Conservation (phyloP, 2,888 invertebrate genomes). For the Ctena decussata region DNA sequence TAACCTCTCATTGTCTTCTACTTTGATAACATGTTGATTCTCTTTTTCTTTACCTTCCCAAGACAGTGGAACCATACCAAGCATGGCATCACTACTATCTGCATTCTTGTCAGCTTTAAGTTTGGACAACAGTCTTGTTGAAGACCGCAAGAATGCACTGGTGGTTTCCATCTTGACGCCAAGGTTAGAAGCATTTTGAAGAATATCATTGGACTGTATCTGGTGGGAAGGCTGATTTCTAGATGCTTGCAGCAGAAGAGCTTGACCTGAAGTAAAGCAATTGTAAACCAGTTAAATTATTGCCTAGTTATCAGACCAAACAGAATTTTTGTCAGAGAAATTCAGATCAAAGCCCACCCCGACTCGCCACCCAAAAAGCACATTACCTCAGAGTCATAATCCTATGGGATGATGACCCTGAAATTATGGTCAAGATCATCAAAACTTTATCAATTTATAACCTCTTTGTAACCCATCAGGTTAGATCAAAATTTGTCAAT, state of each 20-base stretch:
- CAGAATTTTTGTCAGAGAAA: too few relatives aligned
- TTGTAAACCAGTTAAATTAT: too few relatives aligned
- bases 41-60: conserved; percentile 67
- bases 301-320: too few relatives aligned
- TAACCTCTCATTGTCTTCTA: conserved; percentile 62
- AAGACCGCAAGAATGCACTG: conserved; percentile 49
- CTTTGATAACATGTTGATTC: conserved; percentile 57
- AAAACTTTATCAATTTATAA: too few relatives aligned
- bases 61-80: conserved; percentile 62
- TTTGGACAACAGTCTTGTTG: conserved; percentile 55
- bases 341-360: too few relatives aligned
- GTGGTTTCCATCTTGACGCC: conserved; percentile 64
- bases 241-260: conserved; percentile 68
- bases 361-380: too few relatives aligned
- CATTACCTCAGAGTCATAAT: too few relatives aligned
- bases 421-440: too few relatives aligned
- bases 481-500: too few relatives aligned
- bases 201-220: conserved; percentile 37
- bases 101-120: conserved; percentile 28
- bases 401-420: too few relatives aligned
- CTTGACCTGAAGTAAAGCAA: conserved; percentile 65
- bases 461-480: too few relatives aligned
- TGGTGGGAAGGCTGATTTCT: conserved; percentile 34
- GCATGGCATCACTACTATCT: conserved; percentile 33
- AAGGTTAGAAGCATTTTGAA: conserved; percentile 65